Base-by-base conservation (phyloP, 2,888 invertebrate genomes). In the Agrilus biguttatus region DNA sequence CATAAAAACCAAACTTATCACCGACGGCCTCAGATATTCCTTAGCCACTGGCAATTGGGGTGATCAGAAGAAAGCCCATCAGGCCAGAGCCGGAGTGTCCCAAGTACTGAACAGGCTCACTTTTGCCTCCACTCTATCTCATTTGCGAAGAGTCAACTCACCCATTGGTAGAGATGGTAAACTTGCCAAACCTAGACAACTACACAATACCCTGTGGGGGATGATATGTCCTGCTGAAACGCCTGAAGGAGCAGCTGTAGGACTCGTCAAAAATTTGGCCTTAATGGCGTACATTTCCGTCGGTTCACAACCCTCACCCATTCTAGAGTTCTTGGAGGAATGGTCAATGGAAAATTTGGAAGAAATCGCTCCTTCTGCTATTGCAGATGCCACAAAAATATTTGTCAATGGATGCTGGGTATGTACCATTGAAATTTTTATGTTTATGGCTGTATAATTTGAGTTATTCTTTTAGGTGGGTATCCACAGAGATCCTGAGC, bases 261-360 rank as follows among this genome's bases (percentile, higher is more conserved):
- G 98, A 38, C 73, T 99, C 47, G 98, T 99, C 32, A 99, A 99
- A 67, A 99, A 99, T 70, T 73, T 99, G 37, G 98, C 98, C 0
- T 71, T 99, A 37, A 99, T 99, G 98, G 96, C 98, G 3, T 98
- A 99, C 58, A 99, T 99, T 55, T 97, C 97, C 51, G 98, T 99
- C 41, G 98, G 98, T 49, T 97, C 96, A 39, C 95, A 97, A 64
- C 97, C 98, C 0, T 95, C 96, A 8, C 98, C 98, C 1, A 99
- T 99, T 69, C 73, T 99, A 42, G 98, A 99, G 75, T 99, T 99
- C 73, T 93, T 99, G 78, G 98, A 99, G 63, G 98, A 99, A 66
- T 99, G 98, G 98, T 95, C 95, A 40, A 99, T 99, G 98, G 98
- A 99, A 70, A 99, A 98, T 67, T 74, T 99, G 50, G 98, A 99